Evolutionary conservation across 2,888 invertebrate genomes (phyloP).

Genomic region (Drosophila antonietae): DNA sequence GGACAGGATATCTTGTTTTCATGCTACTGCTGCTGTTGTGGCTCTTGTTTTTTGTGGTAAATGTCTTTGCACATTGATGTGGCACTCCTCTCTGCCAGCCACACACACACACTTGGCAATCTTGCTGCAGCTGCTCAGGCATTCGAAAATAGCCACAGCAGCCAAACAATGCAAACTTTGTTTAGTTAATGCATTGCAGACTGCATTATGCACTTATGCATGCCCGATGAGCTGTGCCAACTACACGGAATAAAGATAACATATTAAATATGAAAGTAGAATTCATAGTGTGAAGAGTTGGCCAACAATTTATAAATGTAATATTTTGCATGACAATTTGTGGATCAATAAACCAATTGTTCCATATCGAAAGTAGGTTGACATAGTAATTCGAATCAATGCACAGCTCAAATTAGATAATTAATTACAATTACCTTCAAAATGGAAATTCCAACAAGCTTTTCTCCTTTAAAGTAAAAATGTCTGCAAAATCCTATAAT

Average conservation of each 20-base stretch:
- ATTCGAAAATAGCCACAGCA: conserved; percentile 33
- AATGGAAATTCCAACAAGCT: too few species aligned
- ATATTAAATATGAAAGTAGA: not conserved
- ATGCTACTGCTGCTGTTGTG: conserved; percentile 25
- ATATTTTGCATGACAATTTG: not conserved
- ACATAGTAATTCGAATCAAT: not conserved
- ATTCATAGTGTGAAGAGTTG: not conserved
- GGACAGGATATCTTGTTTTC: conserved; percentile 46
- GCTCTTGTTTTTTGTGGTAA: conserved; percentile 40
- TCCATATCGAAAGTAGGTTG: not conserved
- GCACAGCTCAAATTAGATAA: too few species aligned
- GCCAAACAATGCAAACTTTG: conserved; percentile 46
- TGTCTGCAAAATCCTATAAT: too few species aligned
- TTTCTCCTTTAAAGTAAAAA: too few species aligned
- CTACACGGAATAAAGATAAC: not conserved
- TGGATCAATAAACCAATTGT: not conserved
- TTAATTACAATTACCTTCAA: too few species aligned
- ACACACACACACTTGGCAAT: conserved; percentile 8
- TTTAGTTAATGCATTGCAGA: conserved; percentile 17
- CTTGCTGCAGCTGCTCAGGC: conserved; percentile 20
- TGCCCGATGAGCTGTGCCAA: not conserved
- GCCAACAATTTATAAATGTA: not conserved
- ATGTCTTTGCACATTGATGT: conserved; percentile 51
- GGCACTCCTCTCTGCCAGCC: conserved; percentile 12
- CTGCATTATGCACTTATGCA: conserved; percentile 10